Base-by-base conservation (phyloP, 2,888 invertebrate genomes). In the Metopia argyrocephala region DNA sequence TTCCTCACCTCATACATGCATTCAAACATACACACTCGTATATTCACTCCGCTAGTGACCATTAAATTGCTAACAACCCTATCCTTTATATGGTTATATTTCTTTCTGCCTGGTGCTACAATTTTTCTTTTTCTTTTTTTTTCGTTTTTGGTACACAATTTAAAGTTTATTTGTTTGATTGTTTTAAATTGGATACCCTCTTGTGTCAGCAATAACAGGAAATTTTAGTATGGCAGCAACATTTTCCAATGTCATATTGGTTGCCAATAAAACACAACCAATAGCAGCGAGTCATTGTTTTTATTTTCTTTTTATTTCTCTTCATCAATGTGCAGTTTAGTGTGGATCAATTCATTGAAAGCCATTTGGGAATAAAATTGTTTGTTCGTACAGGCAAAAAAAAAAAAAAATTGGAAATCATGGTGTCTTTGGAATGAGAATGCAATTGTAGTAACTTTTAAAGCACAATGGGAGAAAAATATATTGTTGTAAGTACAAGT, bases 191-290 rank as follows among this genome's bases (percentile, higher is more conserved):
- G 65, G 74, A 78, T 76, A 73, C 80, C 75, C n/a, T n/a, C 80
- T 78, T 68, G 73, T 78, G 84, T 81, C 80, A 73, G 78, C 86
- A 86, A 84, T 86, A 85, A 86, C 84, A 86, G 85, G 85, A 86
- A 38, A 84, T 86, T 86, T 85, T 84, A 86, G 61, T 85, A 85
- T 84, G 83, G 84, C 85, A 85, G 84, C 85, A 86, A 86, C 38
- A 38, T 86, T 85, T 88, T 85, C 83, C 76, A 75, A 83, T 84
- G 83, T 83, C 52, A 23, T 62, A 61, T 21, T 75, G 31, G 45
- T 48, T 79, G 70, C 75, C 75, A 79, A 75, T 75, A 65, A 70
- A 82, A 61, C 50, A 46, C 62, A 66, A 38, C 46, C 48, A 65
- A 50, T n/a, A n/a, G n/a, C 38, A 15, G 38, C 64, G 56, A 78